A percentile compares a stretch with the other conserved stretches of the same genome.
Evolutionary conservation across 2,888 invertebrate genomes (phyloP).

Genomic region (Biston stratarius): DNA sequence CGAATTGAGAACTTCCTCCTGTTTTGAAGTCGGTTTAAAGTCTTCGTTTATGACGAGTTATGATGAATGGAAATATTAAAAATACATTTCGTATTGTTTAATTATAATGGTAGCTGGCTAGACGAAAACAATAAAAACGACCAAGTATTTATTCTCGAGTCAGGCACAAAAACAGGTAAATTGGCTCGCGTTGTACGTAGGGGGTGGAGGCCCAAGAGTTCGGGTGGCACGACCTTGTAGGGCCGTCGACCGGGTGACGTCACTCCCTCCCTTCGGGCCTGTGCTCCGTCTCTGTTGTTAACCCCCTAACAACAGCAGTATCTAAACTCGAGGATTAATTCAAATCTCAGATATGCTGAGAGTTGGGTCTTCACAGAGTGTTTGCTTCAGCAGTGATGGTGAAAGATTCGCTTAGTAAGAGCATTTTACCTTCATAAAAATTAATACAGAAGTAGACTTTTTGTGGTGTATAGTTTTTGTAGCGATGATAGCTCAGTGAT

Average conservation of each 20-base stretch:
- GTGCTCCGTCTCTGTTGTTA: slow-evolving; percentile 56
- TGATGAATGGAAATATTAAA: too few species aligned
- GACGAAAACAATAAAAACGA: slow-evolving; percentile 19
- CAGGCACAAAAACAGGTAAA: slow-evolving; percentile 33
- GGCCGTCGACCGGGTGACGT: slow-evolving; percentile 70
- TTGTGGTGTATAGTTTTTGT: too few species aligned
- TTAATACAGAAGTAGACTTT: too few species aligned
- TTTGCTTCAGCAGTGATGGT: too few species aligned
- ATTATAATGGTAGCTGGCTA: background rate
- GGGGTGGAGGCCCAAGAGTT: slow-evolving; percentile 12
- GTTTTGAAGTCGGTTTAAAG: too few species aligned
- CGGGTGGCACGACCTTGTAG: slow-evolving; percentile 59
- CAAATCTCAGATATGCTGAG: too few species aligned
- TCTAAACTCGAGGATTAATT: background rate
- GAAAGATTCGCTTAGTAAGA: too few species aligned
- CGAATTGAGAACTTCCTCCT: too few species aligned
- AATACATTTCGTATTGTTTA: background rate
- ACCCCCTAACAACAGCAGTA: slow-evolving; percentile 35
- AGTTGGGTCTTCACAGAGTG: too few species aligned
- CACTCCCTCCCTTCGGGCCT: slow-evolving; percentile 45
- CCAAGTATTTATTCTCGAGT: slow-evolving; percentile 26
- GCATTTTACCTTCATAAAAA: too few species aligned
- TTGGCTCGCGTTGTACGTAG: slow-evolving; percentile 38
- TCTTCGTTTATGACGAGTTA: too few species aligned
- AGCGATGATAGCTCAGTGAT: too few species aligned